Evolutionary conservation across 2,888 invertebrate genomes (phyloP).

Genomic region (Lasiommata megera): DNA sequence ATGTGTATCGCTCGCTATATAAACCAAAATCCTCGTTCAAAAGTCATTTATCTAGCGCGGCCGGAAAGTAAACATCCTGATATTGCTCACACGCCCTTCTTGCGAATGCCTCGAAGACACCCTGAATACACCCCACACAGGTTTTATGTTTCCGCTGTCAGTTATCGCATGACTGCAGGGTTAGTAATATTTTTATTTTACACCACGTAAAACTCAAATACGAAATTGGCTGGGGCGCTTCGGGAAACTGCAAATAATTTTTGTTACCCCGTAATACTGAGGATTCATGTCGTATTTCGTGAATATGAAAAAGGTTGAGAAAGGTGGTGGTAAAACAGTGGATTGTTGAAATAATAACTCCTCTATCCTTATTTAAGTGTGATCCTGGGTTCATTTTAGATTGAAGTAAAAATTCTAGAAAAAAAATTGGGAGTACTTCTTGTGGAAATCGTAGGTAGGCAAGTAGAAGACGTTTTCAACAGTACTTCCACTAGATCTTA

Average conservation of each 20-base stretch:
- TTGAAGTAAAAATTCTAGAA: too few relatives aligned
- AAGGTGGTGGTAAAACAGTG: constrained; percentile 30
- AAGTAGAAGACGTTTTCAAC: too few relatives aligned
- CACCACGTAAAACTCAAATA: constrained; percentile 62
- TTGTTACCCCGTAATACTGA: not conserved
- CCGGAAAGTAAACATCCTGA: constrained; percentile 61
- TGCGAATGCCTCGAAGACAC: constrained; percentile 46
- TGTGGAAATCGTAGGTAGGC: too few relatives aligned
- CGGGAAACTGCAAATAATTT: constrained; percentile 4
- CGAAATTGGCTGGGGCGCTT: constrained; percentile 34
- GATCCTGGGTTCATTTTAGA: too few relatives aligned
- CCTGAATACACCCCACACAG: constrained; percentile 41
- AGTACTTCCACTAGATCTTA: too few relatives aligned
- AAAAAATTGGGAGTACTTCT: too few relatives aligned
- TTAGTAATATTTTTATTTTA: constrained; percentile 73
- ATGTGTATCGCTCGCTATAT: constrained; percentile 19
- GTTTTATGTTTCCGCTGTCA: constrained; percentile 70
- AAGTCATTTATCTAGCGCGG: constrained; percentile 53
- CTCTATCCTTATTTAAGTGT: too few relatives aligned
- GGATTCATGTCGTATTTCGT: not conserved
- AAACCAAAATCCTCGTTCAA: constrained; percentile 33
- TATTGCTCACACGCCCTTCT: constrained; percentile 40
- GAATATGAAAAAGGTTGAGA: not conserved
- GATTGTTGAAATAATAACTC: too few relatives aligned
- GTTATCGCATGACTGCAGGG: constrained; percentile 61